Evolutionary conservation across 2,113 vertebrate species (phyloP).

Genomic region (Plecturocebus donacophilus): DNA sequence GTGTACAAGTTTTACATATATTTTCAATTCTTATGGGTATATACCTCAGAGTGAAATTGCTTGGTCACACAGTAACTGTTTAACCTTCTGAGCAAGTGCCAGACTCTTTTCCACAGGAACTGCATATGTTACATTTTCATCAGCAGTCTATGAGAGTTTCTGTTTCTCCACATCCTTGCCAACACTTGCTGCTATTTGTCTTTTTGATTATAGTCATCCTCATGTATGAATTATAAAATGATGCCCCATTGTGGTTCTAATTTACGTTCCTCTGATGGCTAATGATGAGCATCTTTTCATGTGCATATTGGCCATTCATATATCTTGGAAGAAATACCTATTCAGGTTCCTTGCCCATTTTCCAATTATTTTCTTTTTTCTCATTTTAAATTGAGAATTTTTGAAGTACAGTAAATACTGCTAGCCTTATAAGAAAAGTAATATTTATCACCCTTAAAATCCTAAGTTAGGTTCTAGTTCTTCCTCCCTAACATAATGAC

Average conservation of each 20-base stretch:
- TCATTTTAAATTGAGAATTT: conserved; percentile 18
- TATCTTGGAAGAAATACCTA: background rate
- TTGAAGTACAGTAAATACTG: conserved; percentile 1
- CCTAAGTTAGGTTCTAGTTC: conserved; percentile 1
- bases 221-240: background rate
- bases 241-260: background rate
- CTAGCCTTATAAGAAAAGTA: conserved; percentile 7
- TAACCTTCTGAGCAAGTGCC: conserved; percentile 14
- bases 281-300: background rate
- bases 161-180: background rate
- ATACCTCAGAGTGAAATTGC: conserved; percentile 14
- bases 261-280: background rate
- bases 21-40: background rate
- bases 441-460: conserved; percentile 32
- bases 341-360: background rate
- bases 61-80: background rate
- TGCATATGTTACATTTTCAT: background rate
- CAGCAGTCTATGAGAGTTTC: background rate
- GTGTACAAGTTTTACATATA: background rate
- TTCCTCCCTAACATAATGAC: background rate
- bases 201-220: background rate
- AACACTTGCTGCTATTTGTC: background rate
- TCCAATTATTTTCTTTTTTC: conserved; percentile 25
- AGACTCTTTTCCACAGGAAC: background rate
- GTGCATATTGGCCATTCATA: background rate